These are phyloP conservation scores for Notocelia uddmanniana DNA, from an alignment of 2,888 invertebrate species.

Conservation along the genomic window DNA sequence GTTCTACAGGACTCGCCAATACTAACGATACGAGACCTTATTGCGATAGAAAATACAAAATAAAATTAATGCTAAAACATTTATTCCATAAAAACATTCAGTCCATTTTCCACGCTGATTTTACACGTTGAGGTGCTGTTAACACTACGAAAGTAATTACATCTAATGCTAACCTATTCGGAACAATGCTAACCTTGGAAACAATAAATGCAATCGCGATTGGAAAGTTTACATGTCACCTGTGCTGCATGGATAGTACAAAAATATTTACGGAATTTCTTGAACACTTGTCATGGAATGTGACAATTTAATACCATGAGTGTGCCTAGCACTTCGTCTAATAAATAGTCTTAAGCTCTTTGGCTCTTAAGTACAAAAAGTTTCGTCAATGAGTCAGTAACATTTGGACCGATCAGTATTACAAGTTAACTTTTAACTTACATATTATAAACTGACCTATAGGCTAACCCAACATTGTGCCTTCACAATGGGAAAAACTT, in stretches of 20 bases:
- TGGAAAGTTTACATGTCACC: constrained; percentile 16
- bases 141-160: constrained; percentile 25
- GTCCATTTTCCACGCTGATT: constrained; percentile 72
- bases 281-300: constrained; percentile 35
- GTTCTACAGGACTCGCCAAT: constrained; percentile 14
- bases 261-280: constrained; percentile 33
- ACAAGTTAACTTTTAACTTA: constrained; percentile 21
- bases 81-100: constrained; percentile 66
- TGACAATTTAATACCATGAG: constrained; percentile 18
- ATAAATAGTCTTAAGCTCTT: constrained; percentile 1
- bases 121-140: constrained; percentile 34
- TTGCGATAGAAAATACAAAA: constrained; percentile 77
- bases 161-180: constrained; percentile 30
- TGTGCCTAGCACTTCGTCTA: constrained; percentile 26
- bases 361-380: constrained; percentile 15
- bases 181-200: constrained; percentile 15
- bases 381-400: constrained; percentile 9
- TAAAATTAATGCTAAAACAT: constrained; percentile 65
- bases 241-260: constrained; percentile 25
- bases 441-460: neutral
- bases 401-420: constrained; percentile 34
- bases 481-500: constrained; percentile 20
- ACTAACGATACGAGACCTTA: constrained; percentile 22
- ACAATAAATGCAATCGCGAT: constrained; percentile 26
- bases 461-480: constrained; percentile 11